These are phyloP conservation scores for Drosophila pectinifera DNA, from an alignment of 1,140 invertebrate species.

Conservation along the genomic window DNA sequence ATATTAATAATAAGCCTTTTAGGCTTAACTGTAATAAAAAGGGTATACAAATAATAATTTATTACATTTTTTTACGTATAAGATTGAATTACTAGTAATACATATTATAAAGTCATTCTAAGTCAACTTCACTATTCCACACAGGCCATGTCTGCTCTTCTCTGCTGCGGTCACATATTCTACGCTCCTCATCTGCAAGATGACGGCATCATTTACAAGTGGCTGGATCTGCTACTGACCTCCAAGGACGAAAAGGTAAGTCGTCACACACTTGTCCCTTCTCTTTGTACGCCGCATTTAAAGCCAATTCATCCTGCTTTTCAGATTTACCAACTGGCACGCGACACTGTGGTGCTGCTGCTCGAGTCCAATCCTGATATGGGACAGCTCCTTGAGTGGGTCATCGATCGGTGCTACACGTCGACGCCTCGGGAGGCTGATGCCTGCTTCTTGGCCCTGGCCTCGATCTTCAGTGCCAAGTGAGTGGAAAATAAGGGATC, in stretches of 20 bases:
- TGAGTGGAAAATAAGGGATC: conserved; percentile 85
- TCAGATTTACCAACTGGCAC: conserved; percentile 94
- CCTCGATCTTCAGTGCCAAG: conserved; percentile 98
- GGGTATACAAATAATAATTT: no score
- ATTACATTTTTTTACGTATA: background rate
- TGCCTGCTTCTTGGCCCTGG: conserved; percentile 97
- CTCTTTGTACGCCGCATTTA: conserved; percentile 3
- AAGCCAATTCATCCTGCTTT: conserved; percentile 34
- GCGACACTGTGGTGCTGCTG: conserved; percentile 96
- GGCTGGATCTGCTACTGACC: conserved; percentile 95
- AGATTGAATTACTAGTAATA: background rate
- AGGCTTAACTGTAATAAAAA: no score
- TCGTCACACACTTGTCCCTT: background rate
- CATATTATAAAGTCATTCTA: background rate
- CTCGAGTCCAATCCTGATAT: conserved; percentile 98
- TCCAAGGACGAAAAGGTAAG: conserved; percentile 94
- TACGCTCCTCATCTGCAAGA: conserved; percentile 92
- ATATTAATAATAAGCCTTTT: no score
- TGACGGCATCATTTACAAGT: conserved; percentile 96
- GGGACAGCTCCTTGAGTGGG: conserved; percentile 97
- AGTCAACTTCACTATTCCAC: background rate
- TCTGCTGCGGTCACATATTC: conserved; percentile 98
- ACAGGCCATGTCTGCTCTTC: conserved; percentile 96
- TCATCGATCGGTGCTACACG: conserved; percentile 98
- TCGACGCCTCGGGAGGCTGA: conserved; percentile 95